These are phyloP conservation scores for Bombus haemorrhoidalis DNA, from an alignment of 1,140 invertebrate species.

Conservation along the genomic window DNA sequence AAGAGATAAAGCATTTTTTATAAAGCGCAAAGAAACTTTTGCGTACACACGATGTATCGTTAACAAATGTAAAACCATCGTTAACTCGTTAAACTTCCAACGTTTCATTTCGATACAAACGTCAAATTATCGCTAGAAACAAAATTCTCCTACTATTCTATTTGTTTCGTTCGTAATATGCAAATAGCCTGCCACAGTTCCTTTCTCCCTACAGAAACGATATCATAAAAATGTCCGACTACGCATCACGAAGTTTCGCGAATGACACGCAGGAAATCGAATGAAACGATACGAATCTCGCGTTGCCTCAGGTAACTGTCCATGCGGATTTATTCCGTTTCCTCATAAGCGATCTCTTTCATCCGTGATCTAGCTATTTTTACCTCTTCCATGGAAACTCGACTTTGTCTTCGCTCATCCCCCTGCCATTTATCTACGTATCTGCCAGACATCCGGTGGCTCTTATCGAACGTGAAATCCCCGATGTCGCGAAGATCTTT, in stretches of 20 bases:
- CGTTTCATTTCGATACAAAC: no score
- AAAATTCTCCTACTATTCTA: no score
- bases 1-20: no score
- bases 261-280: neutral
- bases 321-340: neutral
- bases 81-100: no score
- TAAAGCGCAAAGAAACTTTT: no score
- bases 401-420: constrained; percentile 19
- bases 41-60: no score
- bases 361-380: constrained; percentile 26
- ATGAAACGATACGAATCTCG: neutral
- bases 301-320: neutral
- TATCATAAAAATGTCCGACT: neutral
- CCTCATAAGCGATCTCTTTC: neutral
- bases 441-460: constrained; percentile 45
- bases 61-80: no score
- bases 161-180: no score
- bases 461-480: constrained; percentile 32
- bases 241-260: neutral
- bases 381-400: constrained; percentile 13
- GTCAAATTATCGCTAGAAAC: no score
- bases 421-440: constrained; percentile 24
- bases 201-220: no score
- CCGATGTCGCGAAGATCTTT: constrained; percentile 2
- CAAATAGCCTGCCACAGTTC: neutral